phyloP scores from a whole-genome alignment of 1,140 invertebrate species.

The Anadara kagoshimensis region DNA sequence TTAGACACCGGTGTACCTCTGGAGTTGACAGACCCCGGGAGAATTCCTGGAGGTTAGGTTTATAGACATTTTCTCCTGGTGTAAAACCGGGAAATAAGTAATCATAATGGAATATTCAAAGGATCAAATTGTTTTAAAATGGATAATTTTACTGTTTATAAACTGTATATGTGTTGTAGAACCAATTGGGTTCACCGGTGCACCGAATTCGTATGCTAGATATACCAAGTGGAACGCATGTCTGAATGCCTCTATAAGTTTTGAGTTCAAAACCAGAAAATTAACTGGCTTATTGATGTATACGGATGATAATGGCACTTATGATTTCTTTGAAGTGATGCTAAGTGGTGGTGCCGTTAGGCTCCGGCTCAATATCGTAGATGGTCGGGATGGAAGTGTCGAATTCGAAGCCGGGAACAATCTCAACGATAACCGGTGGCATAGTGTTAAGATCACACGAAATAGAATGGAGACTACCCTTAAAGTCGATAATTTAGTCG shows the following conservation, averaged over 20 bases:
- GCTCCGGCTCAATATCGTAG: conserved; percentile 64
- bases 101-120: too few relatives aligned
- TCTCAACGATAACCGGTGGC: conserved; percentile 65
- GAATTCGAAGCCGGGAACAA: conserved; percentile 48
- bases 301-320: conserved; percentile 65
- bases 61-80: too few relatives aligned
- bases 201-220: conserved; percentile 48
- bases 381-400: conserved; percentile 54
- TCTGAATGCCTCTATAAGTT: conserved; percentile 62
- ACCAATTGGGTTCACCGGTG: conserved; percentile 4
- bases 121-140: too few relatives aligned
- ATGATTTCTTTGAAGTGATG: conserved; percentile 61
- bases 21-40: too few relatives aligned
- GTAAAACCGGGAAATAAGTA: too few relatives aligned
- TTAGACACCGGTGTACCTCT: too few relatives aligned
- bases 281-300: conserved; percentile 61
- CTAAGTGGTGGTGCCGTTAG: conserved; percentile 44
- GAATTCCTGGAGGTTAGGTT: too few relatives aligned
- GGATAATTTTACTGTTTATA: too few relatives aligned
- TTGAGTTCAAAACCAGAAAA: conserved; percentile 64
- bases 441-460: conserved; percentile 60
- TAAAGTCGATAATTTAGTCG: conserved; percentile 53
- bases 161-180: background rate
- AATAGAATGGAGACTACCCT: conserved; percentile 64
- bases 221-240: conserved; percentile 70